Evolutionary conservation across 1,140 invertebrate species (phyloP).

Genomic region (Helicoverpa armigera): DNA sequence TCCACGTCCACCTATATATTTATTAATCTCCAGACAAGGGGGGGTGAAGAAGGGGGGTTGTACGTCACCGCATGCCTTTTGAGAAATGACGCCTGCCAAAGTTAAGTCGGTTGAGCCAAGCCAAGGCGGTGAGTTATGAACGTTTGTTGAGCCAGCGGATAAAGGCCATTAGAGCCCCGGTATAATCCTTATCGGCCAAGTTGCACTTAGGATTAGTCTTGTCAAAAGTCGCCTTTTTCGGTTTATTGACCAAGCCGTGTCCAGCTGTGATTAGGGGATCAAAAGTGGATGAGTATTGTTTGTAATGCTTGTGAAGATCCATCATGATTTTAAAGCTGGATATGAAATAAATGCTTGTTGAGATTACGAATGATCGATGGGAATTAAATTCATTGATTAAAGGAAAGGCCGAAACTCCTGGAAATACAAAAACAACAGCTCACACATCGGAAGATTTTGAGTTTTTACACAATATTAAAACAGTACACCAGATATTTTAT

Average conservation of each 20-base stretch:
- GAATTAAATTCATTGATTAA: background rate
- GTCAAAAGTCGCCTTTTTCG: constrained; percentile 84
- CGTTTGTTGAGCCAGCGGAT: constrained; percentile 84
- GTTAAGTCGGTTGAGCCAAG: constrained; percentile 85
- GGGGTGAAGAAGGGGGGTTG: constrained; percentile 55
- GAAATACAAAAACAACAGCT: too few relatives aligned
- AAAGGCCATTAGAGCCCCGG: constrained; percentile 82
- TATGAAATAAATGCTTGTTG: background rate
- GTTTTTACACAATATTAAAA: background rate
- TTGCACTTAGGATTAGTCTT: constrained; percentile 86
- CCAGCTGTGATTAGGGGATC: constrained; percentile 81
- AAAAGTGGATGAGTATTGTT: constrained; percentile 52
- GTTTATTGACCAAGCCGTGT: constrained; percentile 74
- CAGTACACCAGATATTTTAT: background rate
- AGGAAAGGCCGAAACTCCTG: background rate
- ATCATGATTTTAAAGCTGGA: constrained; percentile 20
- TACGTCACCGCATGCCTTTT: constrained; percentile 83
- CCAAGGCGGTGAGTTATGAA: constrained; percentile 80
- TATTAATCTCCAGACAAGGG: constrained; percentile 80
- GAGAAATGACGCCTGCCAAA: constrained; percentile 86
- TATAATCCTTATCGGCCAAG: constrained; percentile 85
- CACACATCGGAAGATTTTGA: too few relatives aligned
- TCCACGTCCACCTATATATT: constrained; percentile 82
- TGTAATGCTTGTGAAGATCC: constrained; percentile 28
- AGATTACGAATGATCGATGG: constrained; percentile 1